A percentile compares a stretch with the other conserved stretches of the same genome.
These are phyloP conservation scores for Sarcophaga subvicina DNA, from an alignment of 2,888 invertebrate species.

Conservation along the genomic window DNA sequence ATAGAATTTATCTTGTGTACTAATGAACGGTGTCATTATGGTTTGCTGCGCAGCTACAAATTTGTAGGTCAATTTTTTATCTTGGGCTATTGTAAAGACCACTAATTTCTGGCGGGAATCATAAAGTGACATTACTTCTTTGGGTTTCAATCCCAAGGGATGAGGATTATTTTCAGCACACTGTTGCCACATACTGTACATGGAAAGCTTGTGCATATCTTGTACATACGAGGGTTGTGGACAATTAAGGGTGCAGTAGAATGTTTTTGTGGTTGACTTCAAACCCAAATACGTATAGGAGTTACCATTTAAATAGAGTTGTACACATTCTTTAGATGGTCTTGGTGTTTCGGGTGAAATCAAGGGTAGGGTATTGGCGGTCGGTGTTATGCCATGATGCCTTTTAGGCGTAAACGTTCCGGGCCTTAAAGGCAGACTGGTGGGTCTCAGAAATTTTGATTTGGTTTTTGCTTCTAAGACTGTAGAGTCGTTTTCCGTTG, in stretches of 20 bases:
- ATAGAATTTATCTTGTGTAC: constrained; percentile 75
- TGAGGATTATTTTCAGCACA: constrained; percentile 87
- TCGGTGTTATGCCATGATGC: constrained; percentile 91
- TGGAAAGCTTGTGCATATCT: constrained; percentile 94
- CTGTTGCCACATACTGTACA: constrained; percentile 98
- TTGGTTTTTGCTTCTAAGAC: constrained; percentile 69
- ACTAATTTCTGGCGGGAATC: constrained; percentile 88
- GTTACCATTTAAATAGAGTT: constrained; percentile 94
- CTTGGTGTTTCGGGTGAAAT: constrained; percentile 96
- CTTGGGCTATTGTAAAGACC: constrained; percentile 74
- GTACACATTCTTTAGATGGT: constrained; percentile 94
- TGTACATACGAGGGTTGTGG: constrained; percentile 97
- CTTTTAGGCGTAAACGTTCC: constrained; percentile 91
- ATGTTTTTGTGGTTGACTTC: constrained; percentile 94
- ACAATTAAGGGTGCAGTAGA: constrained; percentile 96
- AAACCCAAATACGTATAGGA: constrained; percentile 95
- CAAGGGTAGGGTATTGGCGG: constrained; percentile 90
- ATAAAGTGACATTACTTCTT: constrained; percentile 87
- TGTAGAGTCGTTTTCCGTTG: constrained; percentile 81
- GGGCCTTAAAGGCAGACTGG: constrained; percentile 91
- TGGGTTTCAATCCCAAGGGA: constrained; percentile 87
- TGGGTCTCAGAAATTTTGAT: constrained; percentile 90
- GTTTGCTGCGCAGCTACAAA: constrained; percentile 78
- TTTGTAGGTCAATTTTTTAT: constrained; percentile 72
- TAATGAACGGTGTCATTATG: constrained; percentile 78